Evolutionary conservation across 2,113 vertebrate species (phyloP).

Genomic region (Neogobius melanostomus): DNA sequence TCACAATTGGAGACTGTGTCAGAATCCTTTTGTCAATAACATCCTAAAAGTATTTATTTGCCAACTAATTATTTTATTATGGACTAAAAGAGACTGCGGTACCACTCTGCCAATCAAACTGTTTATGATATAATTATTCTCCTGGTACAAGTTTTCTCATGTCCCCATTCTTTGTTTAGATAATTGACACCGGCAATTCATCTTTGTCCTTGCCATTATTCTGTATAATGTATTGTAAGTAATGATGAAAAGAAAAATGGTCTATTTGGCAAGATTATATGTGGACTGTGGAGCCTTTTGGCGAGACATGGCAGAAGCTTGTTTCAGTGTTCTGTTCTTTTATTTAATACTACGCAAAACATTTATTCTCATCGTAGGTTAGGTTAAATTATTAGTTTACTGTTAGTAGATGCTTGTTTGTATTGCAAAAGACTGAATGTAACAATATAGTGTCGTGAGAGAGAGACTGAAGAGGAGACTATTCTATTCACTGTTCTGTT

Average conservation of each 20-base stretch:
- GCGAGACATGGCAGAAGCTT: neutral
- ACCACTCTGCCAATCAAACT: neutral
- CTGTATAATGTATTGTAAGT: neutral
- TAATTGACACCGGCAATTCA: neutral
- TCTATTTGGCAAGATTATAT: neutral
- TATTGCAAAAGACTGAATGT: conserved; percentile 66
- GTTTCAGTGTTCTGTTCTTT: conserved; percentile 16
- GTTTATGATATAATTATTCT: neutral
- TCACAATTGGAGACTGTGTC: neutral
- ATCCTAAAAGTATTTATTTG: neutral
- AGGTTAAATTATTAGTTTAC: conserved; percentile 62
- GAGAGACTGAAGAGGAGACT: conserved; percentile 36
- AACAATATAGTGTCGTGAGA: conserved; percentile 53
- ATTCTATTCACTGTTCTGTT: conserved; percentile 45
- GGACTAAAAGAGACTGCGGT: neutral
- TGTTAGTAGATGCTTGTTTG: conserved; percentile 44
- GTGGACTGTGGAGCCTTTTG: neutral
- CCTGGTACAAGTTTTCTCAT: neutral
- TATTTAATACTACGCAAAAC: conserved; percentile 1
- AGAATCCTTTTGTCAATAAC: neutral
- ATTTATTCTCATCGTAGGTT: conserved; percentile 24
- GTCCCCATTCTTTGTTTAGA: neutral
- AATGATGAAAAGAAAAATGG: neutral
- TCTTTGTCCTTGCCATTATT: neutral
- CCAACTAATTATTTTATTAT: neutral